Percentiles rank a stretch among this genome's conserved stretches.
phyloP scores from a whole-genome alignment of 2,888 invertebrate species.

The Tinea semifulvella region DNA sequence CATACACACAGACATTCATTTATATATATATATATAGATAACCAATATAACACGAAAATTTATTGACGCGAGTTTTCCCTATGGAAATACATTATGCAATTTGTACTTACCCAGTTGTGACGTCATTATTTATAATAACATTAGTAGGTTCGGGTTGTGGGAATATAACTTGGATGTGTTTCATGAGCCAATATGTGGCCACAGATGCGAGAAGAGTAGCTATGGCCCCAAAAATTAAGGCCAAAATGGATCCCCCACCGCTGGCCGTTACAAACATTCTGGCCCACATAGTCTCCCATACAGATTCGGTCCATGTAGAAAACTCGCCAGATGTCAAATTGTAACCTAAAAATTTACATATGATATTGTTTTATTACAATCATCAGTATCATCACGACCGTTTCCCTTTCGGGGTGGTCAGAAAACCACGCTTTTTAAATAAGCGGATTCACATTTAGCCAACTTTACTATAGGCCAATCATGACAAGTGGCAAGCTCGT shows the following conservation, averaged over 20 bases:
- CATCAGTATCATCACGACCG: too few species aligned
- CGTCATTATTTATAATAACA: constrained; percentile 24
- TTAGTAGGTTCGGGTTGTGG: constrained; percentile 21
- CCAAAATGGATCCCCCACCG: constrained; percentile 43
- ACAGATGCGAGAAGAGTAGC: constrained; percentile 32
- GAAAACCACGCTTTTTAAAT: too few species aligned
- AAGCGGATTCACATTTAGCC: too few species aligned
- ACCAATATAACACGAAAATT: too few species aligned
- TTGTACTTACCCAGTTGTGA: constrained; percentile 34
- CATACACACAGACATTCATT: too few species aligned
- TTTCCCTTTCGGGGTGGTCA: too few species aligned
- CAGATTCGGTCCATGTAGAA: constrained; percentile 91
- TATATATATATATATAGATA: too few species aligned
- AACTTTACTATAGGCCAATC: too few species aligned
- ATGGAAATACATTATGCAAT: too few species aligned
- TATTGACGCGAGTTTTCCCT: too few species aligned
- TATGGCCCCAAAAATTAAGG: constrained; percentile 30
- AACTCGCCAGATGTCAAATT: constrained; percentile 79
- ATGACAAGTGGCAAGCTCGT: too few species aligned
- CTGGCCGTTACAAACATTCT: constrained; percentile 82
- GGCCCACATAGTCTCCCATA: constrained; percentile 78
- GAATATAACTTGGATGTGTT: constrained; percentile 33
- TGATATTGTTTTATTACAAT: too few species aligned
- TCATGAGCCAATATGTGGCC: constrained; percentile 41
- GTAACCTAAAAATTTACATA: constrained; percentile 68